These are phyloP conservation scores for Drosophila elegans DNA, from an alignment of 1,140 invertebrate genomes.

Conservation along the genomic window DNA sequence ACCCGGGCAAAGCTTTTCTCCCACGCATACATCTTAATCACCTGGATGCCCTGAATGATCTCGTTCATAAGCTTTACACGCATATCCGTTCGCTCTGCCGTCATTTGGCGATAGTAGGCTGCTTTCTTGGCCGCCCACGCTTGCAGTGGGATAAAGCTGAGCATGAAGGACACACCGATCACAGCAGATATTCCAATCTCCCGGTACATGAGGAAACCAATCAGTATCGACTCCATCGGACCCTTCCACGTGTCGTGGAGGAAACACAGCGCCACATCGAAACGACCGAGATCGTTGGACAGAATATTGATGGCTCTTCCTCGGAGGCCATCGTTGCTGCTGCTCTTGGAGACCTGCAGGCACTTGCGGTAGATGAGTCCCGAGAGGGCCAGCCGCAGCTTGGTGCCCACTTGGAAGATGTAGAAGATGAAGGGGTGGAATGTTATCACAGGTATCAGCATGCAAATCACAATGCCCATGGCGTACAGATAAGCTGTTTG, in stretches of 20 bases:
- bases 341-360: constrained; percentile 87
- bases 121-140: constrained; percentile 90
- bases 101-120: constrained; percentile 86
- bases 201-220: constrained; percentile 91
- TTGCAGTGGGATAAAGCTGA: constrained; percentile 94
- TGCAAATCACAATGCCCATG: constrained; percentile 89
- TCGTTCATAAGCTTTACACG: constrained; percentile 94
- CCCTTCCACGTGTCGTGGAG: constrained; percentile 90
- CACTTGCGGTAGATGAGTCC: constrained; percentile 94
- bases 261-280: constrained; percentile 88
- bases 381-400: constrained; percentile 91
- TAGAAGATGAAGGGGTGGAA: constrained; percentile 92
- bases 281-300: constrained; percentile 92
- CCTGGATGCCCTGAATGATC: constrained; percentile 91
- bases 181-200: constrained; percentile 90
- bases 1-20: constrained; percentile 92
- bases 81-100: constrained; percentile 89
- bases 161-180: constrained; percentile 91
- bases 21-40: constrained; percentile 97
- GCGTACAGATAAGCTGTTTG: constrained; percentile 89
- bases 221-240: constrained; percentile 90
- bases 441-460: constrained; percentile 87
- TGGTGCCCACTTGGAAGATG: constrained; percentile 90
- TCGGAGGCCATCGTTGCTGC: constrained; percentile 91
- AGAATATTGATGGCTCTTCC: constrained; percentile 95